These are phyloP conservation scores for Masnerella sp. DNA, from an alignment of 2,888 invertebrate species.

Conservation along the genomic window DNA sequence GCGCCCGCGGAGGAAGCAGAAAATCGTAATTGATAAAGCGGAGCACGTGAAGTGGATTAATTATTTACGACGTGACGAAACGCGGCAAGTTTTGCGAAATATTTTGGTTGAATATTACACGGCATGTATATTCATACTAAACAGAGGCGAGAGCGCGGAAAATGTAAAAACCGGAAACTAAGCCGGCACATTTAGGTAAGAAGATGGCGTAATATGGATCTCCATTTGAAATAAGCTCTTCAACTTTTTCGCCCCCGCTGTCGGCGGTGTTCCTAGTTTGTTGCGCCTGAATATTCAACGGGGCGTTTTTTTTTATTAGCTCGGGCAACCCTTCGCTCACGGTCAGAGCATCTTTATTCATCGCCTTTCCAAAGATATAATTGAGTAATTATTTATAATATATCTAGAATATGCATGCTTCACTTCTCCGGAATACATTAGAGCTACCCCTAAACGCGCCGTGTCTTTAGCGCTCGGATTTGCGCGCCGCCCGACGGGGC, in stretches of 20 bases:
- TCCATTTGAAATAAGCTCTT: constrained; percentile 77
- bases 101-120: constrained; percentile 51
- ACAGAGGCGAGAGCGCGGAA: constrained; percentile 57
- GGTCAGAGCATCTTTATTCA: constrained; percentile 77
- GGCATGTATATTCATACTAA: constrained; percentile 59
- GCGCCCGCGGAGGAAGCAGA: too few species aligned
- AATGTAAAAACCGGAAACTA: constrained; percentile 61
- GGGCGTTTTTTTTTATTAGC: constrained; percentile 75
- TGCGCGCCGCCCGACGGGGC: constrained; percentile 57
- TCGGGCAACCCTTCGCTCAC: constrained; percentile 68
- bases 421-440: constrained; percentile 77
- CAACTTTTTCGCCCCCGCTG: constrained; percentile 56
- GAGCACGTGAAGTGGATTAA: constrained; percentile 17
- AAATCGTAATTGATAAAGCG: constrained; percentile 15
- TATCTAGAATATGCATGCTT: constrained; percentile 78
- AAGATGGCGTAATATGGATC: constrained; percentile 76
- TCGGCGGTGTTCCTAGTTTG: constrained; percentile 76
- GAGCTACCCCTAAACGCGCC: constrained; percentile 76
- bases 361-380: constrained; percentile 78
- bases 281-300: constrained; percentile 78
- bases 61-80: constrained; percentile 24
- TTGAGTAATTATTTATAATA: constrained; percentile 78
- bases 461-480: constrained; percentile 74
- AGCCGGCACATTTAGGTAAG: constrained; percentile 67
- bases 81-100: constrained; percentile 44